Conservation (phyloP, 2,113 vertebrate species). For the Glaucomys volans region DNA sequence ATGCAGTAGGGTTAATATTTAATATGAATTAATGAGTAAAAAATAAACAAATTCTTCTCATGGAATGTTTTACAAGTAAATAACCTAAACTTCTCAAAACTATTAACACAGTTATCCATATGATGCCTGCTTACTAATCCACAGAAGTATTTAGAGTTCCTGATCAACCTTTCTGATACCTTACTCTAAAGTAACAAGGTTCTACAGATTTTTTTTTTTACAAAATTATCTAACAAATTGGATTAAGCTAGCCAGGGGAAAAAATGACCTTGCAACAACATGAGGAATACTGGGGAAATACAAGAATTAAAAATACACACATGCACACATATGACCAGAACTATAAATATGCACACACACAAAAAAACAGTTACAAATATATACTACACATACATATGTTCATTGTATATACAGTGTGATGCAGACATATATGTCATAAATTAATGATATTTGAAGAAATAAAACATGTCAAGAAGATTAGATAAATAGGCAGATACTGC, state of each 20-base stretch:
- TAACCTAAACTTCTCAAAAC: background rate
- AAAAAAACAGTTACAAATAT: background rate
- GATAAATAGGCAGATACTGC: background rate
- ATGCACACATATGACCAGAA: too few species aligned
- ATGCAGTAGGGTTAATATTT: background rate
- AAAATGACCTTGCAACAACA: background rate
- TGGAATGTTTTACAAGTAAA: background rate
- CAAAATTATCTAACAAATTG: background rate
- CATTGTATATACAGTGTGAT: background rate
- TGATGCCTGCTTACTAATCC: background rate
- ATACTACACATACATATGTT: background rate
- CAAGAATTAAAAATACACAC: background rate
- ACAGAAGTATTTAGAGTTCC: background rate
- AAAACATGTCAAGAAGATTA: background rate
- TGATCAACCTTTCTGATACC: background rate
- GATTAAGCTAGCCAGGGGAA: background rate
- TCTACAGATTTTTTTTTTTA: background rate
- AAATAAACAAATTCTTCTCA: background rate
- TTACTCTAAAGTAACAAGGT: background rate
- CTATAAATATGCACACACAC: background rate
- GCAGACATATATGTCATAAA: background rate
- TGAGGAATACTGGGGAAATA: background rate
- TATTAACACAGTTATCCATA: background rate
- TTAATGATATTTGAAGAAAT: background rate
- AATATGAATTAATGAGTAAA: background rate